Percentiles rank a stretch among this genome's conserved stretches.
Conservation (phyloP, 1,140 invertebrate species). For the Saxidomus purpurata region DNA sequence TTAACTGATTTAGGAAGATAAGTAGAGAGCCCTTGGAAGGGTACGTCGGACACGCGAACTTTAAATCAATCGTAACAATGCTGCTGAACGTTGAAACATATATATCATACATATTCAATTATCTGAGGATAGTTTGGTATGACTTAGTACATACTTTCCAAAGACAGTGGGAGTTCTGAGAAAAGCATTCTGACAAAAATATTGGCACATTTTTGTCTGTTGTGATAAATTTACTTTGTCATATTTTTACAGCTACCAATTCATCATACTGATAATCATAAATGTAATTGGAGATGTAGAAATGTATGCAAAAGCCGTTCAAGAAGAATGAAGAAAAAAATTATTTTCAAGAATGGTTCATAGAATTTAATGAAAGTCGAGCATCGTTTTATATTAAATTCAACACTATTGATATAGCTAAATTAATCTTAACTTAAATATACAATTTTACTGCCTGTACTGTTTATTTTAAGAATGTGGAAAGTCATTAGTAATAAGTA, state of each 20-base stretch:
- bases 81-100: not conserved
- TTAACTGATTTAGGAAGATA: constrained; percentile 32
- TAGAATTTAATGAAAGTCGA: too few species aligned
- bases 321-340: too few species aligned
- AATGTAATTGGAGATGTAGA: too few species aligned
- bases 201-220: not conserved
- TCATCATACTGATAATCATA: too few species aligned
- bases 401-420: too few species aligned
- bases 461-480: too few species aligned
- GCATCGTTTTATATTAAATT: too few species aligned
- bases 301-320: too few species aligned
- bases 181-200: not conserved
- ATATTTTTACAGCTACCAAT: too few species aligned
- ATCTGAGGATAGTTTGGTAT: not conserved
- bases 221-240: not conserved
- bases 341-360: too few species aligned
- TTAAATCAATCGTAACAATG: constrained; percentile 41
- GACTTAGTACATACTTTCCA: not conserved
- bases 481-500: constrained; percentile 9
- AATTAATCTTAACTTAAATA: too few species aligned
- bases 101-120: constrained; percentile 47
- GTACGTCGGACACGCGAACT: not conserved
- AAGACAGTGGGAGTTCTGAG: not conserved
- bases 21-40: constrained; percentile 10
- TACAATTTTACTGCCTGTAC: too few species aligned